Percentiles rank a stretch among this genome's conserved stretches.
Conservation (phyloP, 2,113 vertebrate species). For the Perca fluviatilis region DNA sequence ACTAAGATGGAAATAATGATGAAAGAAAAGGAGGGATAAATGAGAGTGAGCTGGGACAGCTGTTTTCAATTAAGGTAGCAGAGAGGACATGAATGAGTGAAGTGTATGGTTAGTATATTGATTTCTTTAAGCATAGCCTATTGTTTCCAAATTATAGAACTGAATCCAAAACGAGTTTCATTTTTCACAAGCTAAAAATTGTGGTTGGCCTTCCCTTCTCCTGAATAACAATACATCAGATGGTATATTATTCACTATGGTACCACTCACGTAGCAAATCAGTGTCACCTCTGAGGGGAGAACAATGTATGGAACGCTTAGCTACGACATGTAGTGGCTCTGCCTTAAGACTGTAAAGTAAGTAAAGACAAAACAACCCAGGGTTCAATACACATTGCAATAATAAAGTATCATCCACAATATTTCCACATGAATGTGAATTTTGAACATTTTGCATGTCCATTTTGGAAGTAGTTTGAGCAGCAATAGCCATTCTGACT, state of each 20-base stretch:
- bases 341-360: too few relatives aligned
- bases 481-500: not conserved
- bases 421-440: not conserved
- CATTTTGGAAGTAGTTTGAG: not conserved
- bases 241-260: too few relatives aligned
- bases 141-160: not conserved
- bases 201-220: not conserved
- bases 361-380: too few relatives aligned
- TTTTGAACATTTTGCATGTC: not conserved
- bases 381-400: too few relatives aligned
- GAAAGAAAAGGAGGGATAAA: not conserved
- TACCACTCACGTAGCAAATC: too few relatives aligned
- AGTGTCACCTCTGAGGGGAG: too few relatives aligned
- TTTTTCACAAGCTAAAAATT: not conserved
- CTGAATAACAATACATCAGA: not conserved
- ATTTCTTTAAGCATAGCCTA: not conserved
- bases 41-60: not conserved
- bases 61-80: constrained; percentile 36
- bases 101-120: not conserved
- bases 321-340: too few relatives aligned
- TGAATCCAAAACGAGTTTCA: not conserved
- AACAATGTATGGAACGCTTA: too few relatives aligned
- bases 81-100: constrained; percentile 33
- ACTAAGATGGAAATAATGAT: constrained; percentile 3
- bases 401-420: not conserved